phyloP scores from a whole-genome alignment of 2,113 vertebrate genomes.

The Promerops cafer region DNA sequence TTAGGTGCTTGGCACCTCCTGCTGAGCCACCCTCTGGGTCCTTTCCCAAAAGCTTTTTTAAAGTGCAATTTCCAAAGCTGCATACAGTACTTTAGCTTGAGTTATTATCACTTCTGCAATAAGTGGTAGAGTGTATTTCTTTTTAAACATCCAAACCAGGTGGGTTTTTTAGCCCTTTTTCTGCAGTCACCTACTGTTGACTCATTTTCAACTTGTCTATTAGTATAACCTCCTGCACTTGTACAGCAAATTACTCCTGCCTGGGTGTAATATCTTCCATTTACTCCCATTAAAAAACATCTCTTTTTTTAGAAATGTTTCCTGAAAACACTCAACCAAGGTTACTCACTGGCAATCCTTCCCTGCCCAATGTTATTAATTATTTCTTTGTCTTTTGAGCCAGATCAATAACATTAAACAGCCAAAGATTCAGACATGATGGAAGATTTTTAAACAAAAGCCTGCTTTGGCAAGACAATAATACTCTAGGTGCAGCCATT shows the following conservation, averaged over 20 bases:
- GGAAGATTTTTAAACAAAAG: neutral
- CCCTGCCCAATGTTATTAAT: neutral
- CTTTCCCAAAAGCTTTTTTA: neutral
- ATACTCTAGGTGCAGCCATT: neutral
- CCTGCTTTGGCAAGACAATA: neutral
- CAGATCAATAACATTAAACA: neutral
- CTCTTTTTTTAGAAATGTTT: neutral
- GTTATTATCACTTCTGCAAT: neutral
- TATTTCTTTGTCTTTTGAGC: neutral
- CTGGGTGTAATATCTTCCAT: neutral
- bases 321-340: neutral
- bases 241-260: neutral
- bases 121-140: neutral
- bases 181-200: neutral
- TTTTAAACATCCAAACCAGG: neutral
- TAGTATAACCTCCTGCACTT: neutral
- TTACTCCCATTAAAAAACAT: neutral
- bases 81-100: neutral
- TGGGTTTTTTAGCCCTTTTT: neutral
- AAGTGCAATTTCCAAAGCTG: neutral
- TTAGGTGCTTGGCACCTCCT: neutral
- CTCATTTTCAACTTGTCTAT: neutral
- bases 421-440: neutral
- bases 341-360: neutral
- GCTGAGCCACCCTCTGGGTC: neutral